Base-by-base conservation (phyloP, 2,113 vertebrate species). In the Psephotus haematonotus region DNA sequence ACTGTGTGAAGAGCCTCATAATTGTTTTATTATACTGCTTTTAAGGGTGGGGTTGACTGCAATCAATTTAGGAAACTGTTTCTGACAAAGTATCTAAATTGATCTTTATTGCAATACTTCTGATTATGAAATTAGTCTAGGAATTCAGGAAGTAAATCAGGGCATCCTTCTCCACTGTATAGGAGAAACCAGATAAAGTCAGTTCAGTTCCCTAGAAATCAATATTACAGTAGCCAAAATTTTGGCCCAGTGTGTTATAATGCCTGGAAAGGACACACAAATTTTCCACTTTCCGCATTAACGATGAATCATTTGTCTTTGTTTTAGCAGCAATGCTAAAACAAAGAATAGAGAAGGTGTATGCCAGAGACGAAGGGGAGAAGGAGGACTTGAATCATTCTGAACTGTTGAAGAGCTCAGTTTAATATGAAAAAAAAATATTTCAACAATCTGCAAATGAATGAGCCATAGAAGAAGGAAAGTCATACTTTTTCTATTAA, bases 291-390 rank as follows among this genome's bases (percentile, higher is more conserved):
- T 69, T 88, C 63, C 13, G 8, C 52, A 68, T 78, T 67, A 76
- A 60, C 20, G 13, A 89, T 97, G 96, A 98, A 67, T 96, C 81
- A 97, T 92, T 75, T 64, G 28, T 79, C 94, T 96, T 97, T 97
- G 92, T 97, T 97, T 97, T 92, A 97, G 89, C 85, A 85, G 52
- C 20, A 55, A 55, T 60, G 28, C 8, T 79, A 92, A 95, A 92
- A 94, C 86, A 96, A 84, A 94, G 93, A 90, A 87, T 53, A 94
- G 59, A 90, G 87, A 95, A 96, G 92, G 95, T 97, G 1, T 43
- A 86, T 85, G 93, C 97, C 79, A 92, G 90, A 81, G 74, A 59
- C 43, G 0, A 91, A 60, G 39, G 19, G 31, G 29, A 63, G 55
- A 46, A 65, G 35, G 37, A 93, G 60, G 23, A 67, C 44, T 86